Evolutionary conservation across 37 sponge, comb jelly and placozoan genomes (phyloP), one percentile per base, ranked within the genome.

Genomic region (Axinella damicornis): DNA sequence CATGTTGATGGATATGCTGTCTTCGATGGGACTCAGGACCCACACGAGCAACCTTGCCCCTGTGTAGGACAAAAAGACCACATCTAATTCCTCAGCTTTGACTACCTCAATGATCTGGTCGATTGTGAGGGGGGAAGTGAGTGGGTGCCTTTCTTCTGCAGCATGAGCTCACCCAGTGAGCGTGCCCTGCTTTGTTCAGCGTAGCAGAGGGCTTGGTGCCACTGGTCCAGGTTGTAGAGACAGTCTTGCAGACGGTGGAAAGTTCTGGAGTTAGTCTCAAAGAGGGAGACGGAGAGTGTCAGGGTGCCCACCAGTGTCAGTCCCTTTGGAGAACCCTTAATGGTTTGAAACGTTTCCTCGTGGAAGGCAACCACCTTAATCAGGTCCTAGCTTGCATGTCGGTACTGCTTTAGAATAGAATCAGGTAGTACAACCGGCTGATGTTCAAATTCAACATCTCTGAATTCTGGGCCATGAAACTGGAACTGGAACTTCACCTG

Each of bases 101-200:
- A 91, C 71, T 4, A 86, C 82, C 24, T 30, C 71, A 16, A 24
- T 52, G 21, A 91, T 91, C 46, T 86, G 82, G 0, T 58, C 46
- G 19, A 73, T 53, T n/a, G 36, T 58, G 39, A 91, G 80, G 20
- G 91, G 91, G 22, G 91, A 61, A 21, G 65, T 53, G 38, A 79
- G 74, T 28, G 24, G 24, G 15, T n/a, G 36, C 57, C 18, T 30
- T 83, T 84, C 79, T 79, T 85, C 63, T 79, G 57, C 64, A 88
- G 55, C 40, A 93, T 53, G 2, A 93, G 85, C 64, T 93, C 94
- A 4, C 94, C 90, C 28, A 93, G 90, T 21, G 85, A 73, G 25
- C 94, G 63, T 0, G 90, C 79, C 2, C 94, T 61, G 75, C 81
- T 86, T 57, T 86, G 87, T 73, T 93, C 94, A 58, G 90, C 94